Evolutionary conservation across 2,797 vertebrate species (phyloP).

Genomic region (Agapornis canus): DNA sequence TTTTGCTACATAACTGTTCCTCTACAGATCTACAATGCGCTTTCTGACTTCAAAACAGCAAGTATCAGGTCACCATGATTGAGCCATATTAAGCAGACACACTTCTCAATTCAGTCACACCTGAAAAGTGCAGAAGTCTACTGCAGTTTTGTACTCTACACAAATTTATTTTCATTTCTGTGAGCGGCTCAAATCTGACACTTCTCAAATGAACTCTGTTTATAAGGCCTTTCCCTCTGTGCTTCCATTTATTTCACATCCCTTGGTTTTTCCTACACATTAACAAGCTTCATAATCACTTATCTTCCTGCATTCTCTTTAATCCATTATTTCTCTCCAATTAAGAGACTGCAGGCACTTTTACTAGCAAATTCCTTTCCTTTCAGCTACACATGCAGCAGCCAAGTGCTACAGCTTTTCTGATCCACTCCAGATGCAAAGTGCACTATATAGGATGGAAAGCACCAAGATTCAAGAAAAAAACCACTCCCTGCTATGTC

Average conservation of each 20-base stretch:
- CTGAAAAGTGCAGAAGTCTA: not conserved
- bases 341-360: not conserved
- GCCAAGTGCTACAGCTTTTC: not conserved
- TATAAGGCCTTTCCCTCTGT: not conserved
- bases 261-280: not conserved
- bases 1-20: not conserved
- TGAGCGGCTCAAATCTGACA: not conserved
- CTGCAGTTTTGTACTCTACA: not conserved
- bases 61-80: not conserved
- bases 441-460: not conserved
- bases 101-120: not conserved
- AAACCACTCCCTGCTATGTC: not conserved
- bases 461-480: not conserved
- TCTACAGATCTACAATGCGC: not conserved
- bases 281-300: not conserved
- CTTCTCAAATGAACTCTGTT: not conserved
- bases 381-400: not conserved
- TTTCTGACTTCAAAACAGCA: not conserved
- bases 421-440: not conserved
- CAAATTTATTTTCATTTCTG: not conserved
- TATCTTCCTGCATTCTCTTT: not conserved
- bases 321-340: not conserved
- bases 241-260: not conserved
- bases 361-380: not conserved
- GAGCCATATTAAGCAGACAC: not conserved